Evolutionary conservation across 2,113 vertebrate genomes (phyloP), one percentile per base, ranked within the genome.

Genomic region (Microtus ochrogaster): DNA sequence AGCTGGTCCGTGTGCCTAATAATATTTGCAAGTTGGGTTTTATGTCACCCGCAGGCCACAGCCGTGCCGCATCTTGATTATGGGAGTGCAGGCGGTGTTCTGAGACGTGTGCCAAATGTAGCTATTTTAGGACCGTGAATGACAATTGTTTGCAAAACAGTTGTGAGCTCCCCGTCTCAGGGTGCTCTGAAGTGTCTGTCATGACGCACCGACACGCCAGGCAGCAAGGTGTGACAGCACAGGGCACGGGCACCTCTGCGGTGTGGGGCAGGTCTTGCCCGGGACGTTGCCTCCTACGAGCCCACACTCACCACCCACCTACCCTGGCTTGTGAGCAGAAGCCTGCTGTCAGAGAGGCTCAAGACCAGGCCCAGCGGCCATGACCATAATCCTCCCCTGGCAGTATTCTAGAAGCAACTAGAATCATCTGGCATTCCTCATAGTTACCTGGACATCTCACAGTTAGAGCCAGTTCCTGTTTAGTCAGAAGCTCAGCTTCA

Each of bases 11-110:
- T 55, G 58, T 81, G 96, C 93, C 93, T 86, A 70, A 79, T 90
- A 94, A 91, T 94, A 97, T 97, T 96, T 97, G 90, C 81, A 72
- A 78, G 92, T 74, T 3, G 3, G 74, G 79, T 96, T 97, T 97
- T 96, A 96, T 93, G 94, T 70, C 81, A 90, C 97, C 94, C 94
- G 39, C 91, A 85, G 96, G 94, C 94, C 97, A 87, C 39, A 66
- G 83, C 93, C 90, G 47, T 21, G 84, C 94, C 13, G 5, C 70
- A 41, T 70, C 55, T 70, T 92, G 89, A 94, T 92, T 88, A 47
- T 13, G 30, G 73, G 24, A 94, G 85, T 77, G 41, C 70, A 63
- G 93, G 87, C 92, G 13, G 85, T 66, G 26, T 92, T 94, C 83
- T 82, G 90, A 95, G 92, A 72, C 55, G 1, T 22, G 70, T 87